Conservation (phyloP, 2,113 vertebrate genomes). For the Myodes glareolus region DNA sequence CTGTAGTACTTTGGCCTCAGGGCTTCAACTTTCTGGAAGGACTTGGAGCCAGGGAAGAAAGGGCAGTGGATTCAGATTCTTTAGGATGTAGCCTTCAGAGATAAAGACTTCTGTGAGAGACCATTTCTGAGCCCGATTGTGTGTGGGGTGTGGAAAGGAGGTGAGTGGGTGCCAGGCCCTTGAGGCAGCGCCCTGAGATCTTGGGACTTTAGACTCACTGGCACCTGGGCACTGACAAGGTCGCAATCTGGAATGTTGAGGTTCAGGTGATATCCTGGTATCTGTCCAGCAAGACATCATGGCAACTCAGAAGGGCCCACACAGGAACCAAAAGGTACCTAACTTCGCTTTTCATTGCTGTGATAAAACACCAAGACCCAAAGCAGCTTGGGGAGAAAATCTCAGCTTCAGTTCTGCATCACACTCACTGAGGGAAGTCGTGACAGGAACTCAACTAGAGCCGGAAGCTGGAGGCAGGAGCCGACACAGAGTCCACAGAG, state of each 20-base stretch:
- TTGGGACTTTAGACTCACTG: slow-evolving; percentile 56
- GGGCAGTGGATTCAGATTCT: not conserved
- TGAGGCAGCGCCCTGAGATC: not conserved
- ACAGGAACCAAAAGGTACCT: not conserved
- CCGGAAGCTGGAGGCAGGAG: not conserved
- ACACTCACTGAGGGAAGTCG: not conserved
- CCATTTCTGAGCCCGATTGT: not conserved
- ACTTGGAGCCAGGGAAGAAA: not conserved
- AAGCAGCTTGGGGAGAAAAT: not conserved
- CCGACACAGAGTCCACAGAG: not conserved
- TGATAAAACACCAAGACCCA: not conserved
- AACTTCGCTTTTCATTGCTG: not conserved
- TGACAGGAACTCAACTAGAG: not conserved
- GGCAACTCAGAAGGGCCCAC: not conserved
- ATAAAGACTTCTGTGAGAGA: not conserved
- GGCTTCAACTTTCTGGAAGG: not conserved
- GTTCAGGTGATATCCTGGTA: slow-evolving; percentile 50
- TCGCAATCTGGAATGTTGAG: slow-evolving; percentile 33
- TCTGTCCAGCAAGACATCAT: not conserved
- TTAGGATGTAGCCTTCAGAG: not conserved
- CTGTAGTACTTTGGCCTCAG: not conserved
- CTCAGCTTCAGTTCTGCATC: not conserved
- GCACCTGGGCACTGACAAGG: slow-evolving; percentile 34
- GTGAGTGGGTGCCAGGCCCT: slow-evolving; percentile 8
- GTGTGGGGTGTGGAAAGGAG: not conserved